Percentiles rank a stretch among this genome's conserved stretches.
Evolutionary conservation across 1,140 invertebrate genomes (phyloP).

Genomic region (Drosophila willistoni): DNA sequence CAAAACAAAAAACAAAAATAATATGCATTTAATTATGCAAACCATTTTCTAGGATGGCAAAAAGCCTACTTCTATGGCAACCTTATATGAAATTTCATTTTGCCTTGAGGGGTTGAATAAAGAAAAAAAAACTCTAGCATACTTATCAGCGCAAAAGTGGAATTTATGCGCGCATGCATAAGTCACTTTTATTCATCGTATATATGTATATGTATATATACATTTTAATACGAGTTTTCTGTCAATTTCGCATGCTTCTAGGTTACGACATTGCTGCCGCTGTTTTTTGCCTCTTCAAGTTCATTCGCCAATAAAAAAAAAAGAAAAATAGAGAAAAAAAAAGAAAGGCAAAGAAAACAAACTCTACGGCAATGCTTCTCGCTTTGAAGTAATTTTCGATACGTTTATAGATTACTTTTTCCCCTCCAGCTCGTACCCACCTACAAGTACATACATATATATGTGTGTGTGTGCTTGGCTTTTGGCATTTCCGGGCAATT

Average conservation of each 20-base stretch:
- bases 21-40: conserved; percentile 5
- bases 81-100: neutral
- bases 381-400: conserved; percentile 57
- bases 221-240: conserved; percentile 5
- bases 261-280: neutral
- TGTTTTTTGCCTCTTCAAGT: neutral
- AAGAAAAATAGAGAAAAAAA: neutral
- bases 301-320: conserved; percentile 1
- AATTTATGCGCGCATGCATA: conserved; percentile 17
- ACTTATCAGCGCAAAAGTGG: conserved; percentile 32
- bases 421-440: neutral
- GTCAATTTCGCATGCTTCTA: conserved; percentile 9
- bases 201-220: no score
- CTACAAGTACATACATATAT: neutral
- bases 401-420: conserved; percentile 51
- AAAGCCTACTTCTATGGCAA: conserved; percentile 3
- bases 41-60: neutral
- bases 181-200: conserved; percentile 7
- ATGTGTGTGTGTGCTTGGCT: conserved; percentile 24
- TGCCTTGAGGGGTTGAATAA: neutral
- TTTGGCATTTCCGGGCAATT: conserved; percentile 58
- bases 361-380: conserved; percentile 22
- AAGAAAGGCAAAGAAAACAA: conserved; percentile 7
- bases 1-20: neutral
- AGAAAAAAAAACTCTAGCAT: conserved; percentile 25